Percentiles rank a stretch among this genome's conserved stretches.
Conservation (phyloP, 2,888 invertebrate genomes). For the Eurytoma adleriae region DNA sequence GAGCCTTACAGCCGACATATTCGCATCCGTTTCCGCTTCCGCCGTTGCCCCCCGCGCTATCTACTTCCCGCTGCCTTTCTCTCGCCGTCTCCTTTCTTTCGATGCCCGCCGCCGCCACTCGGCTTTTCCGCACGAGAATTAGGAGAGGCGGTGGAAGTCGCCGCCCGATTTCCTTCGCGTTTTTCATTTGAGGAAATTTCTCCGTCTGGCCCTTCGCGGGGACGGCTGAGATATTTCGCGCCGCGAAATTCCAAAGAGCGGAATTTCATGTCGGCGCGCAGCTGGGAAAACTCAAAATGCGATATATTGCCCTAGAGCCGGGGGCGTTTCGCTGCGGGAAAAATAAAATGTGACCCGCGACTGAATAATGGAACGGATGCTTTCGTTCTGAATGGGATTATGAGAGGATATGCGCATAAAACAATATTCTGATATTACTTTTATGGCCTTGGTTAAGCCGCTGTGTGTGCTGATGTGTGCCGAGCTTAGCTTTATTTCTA, state of each 20-base stretch:
- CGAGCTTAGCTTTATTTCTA: too few species aligned
- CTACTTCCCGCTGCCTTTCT: slow-evolving; percentile 41
- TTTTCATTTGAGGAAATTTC: slow-evolving; percentile 28
- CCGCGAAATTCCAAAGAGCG: slow-evolving; percentile 25
- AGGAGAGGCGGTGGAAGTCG: slow-evolving; percentile 28
- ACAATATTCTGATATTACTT: too few species aligned
- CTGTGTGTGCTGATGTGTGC: too few species aligned
- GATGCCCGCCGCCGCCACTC: background rate
- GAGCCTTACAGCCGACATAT: slow-evolving; percentile 60
- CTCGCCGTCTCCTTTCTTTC: slow-evolving; percentile 3
- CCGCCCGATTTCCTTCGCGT: slow-evolving; percentile 32
- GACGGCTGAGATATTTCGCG: slow-evolving; percentile 33
- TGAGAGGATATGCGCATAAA: too few species aligned
- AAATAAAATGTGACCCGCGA: too few species aligned
- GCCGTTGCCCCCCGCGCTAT: slow-evolving; percentile 37
- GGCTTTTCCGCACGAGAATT: slow-evolving; percentile 28
- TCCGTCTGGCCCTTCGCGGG: slow-evolving; percentile 6
- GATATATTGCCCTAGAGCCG: background rate
- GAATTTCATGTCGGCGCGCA: slow-evolving; percentile 19
- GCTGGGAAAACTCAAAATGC: slow-evolving; percentile 7
- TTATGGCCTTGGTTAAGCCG: too few species aligned
- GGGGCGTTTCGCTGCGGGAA: too few species aligned
- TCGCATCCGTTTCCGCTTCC: slow-evolving; percentile 60
- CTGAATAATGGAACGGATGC: too few species aligned
- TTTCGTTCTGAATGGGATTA: too few species aligned